Evolutionary conservation across 2,888 invertebrate species (phyloP).

Genomic region (Habroteleia sp.): DNA sequence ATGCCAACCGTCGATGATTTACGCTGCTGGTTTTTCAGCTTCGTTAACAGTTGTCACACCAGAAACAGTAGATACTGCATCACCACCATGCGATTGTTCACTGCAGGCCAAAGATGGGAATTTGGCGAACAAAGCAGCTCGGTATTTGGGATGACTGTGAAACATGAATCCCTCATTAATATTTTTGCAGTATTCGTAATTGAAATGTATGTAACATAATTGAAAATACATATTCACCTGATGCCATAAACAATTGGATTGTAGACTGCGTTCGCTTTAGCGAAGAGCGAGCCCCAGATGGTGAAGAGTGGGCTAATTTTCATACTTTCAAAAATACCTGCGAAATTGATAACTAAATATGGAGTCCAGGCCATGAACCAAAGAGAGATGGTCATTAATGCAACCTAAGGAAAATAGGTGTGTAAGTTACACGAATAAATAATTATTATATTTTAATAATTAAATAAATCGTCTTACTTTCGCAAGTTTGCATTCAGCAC

Average conservation of each 20-base stretch:
- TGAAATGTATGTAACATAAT: too few species aligned
- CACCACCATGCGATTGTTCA: slow-evolving; percentile 82
- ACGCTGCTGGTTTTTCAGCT: slow-evolving; percentile 86
- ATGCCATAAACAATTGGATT: slow-evolving; percentile 96
- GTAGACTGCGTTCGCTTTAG: slow-evolving; percentile 94
- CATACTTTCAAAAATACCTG: slow-evolving; percentile 89
- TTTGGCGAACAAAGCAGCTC: slow-evolving; percentile 87
- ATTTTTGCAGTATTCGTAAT: too few species aligned
- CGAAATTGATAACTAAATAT: slow-evolving; percentile 90
- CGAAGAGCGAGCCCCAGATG: slow-evolving; percentile 95
- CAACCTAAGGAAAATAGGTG: slow-evolving; percentile 83
- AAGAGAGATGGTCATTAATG: slow-evolving; percentile 92
- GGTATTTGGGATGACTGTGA: slow-evolving; percentile 89
- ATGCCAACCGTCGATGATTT: slow-evolving; percentile 69
- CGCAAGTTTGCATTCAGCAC: slow-evolving; percentile 83
- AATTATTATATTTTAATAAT: background rate
- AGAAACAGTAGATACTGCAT: slow-evolving; percentile 86
- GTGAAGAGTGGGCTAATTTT: slow-evolving; percentile 90
- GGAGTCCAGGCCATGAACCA: slow-evolving; percentile 98
- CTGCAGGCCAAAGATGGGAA: slow-evolving; percentile 90
- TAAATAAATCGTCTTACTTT: slow-evolving; percentile 78
- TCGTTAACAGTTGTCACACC: slow-evolving; percentile 86
- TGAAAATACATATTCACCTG: slow-evolving; percentile 86
- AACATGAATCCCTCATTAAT: background rate
- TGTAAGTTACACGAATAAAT: too few species aligned